phyloP scores from a whole-genome alignment of 2,113 vertebrate species.

The Climacteris rufus region DNA sequence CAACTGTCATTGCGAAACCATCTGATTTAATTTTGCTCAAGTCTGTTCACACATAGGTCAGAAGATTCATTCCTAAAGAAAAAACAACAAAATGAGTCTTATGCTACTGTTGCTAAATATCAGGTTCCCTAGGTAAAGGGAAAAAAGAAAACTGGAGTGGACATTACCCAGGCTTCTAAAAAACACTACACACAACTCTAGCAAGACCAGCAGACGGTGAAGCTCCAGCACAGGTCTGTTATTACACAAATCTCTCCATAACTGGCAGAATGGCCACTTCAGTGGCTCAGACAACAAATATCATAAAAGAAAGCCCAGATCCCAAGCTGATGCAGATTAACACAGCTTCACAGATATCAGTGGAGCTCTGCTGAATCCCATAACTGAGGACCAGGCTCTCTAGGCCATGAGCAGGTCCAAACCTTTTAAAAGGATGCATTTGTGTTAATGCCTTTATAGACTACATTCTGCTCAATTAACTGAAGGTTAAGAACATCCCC shows the following conservation, averaged over 20 bases:
- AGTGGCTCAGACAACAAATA: neutral
- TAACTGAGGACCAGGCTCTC: neutral
- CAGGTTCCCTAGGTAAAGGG: constrained; percentile 28
- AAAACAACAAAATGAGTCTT: constrained; percentile 66
- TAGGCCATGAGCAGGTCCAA: neutral
- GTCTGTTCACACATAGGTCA: constrained; percentile 66
- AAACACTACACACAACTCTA: neutral
- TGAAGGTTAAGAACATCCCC: neutral
- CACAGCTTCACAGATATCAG: neutral
- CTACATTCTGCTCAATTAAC: neutral
- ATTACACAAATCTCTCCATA: neutral
- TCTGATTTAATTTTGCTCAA: constrained; percentile 67
- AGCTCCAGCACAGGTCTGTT: neutral
- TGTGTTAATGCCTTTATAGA: neutral
- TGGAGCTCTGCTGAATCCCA: neutral
- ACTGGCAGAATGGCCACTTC: neutral
- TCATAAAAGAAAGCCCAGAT: neutral
- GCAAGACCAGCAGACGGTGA: neutral
- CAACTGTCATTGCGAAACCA: constrained; percentile 62
- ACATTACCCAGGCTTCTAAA: neutral
- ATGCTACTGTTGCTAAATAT: constrained; percentile 53
- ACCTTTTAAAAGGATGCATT: neutral
- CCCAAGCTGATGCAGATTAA: neutral
- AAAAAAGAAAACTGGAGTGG: neutral
- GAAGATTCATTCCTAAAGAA: constrained; percentile 66